Evolutionary conservation across 2,888 invertebrate genomes (phyloP).

Genomic region (Pinctada fucata): DNA sequence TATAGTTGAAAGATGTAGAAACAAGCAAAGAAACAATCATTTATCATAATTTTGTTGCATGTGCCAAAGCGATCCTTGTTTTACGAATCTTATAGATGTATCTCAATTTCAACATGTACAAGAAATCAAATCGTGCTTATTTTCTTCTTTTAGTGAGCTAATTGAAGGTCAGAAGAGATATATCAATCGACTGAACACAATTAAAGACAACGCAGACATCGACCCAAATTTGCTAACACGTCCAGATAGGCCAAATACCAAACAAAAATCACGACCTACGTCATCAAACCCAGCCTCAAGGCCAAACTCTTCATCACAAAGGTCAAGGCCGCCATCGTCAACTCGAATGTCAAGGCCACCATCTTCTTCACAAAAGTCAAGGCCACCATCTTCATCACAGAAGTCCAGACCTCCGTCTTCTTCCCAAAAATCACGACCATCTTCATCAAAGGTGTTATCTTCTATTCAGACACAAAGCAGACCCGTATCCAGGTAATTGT

Average conservation of each 20-base stretch:
- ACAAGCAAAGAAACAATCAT: no score
- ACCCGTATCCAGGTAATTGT: no score
- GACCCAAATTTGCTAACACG: neutral
- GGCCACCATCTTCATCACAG: neutral
- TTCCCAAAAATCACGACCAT: no score
- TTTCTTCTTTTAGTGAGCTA: conserved; percentile 24
- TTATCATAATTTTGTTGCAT: no score
- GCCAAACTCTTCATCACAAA: neutral
- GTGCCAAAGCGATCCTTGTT: no score
- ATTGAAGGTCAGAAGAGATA: conserved; percentile 38
- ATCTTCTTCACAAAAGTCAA: neutral
- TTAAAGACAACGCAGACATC: neutral
- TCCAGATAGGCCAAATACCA: neutral
- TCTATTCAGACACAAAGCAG: no score
- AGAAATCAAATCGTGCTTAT: no score
- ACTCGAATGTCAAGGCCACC: neutral
- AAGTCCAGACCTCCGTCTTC: neutral
- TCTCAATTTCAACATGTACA: no score
- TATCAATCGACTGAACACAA: conserved; percentile 32
- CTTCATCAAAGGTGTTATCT: no score
- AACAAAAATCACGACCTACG: neutral
- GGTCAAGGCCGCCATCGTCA: neutral
- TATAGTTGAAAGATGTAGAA: no score
- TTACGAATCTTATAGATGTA: no score
- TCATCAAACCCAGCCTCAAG: neutral